Evolutionary conservation across 2,888 invertebrate species (phyloP), one percentile per base, ranked within the genome.

Genomic region (Drosophila borborema): DNA sequence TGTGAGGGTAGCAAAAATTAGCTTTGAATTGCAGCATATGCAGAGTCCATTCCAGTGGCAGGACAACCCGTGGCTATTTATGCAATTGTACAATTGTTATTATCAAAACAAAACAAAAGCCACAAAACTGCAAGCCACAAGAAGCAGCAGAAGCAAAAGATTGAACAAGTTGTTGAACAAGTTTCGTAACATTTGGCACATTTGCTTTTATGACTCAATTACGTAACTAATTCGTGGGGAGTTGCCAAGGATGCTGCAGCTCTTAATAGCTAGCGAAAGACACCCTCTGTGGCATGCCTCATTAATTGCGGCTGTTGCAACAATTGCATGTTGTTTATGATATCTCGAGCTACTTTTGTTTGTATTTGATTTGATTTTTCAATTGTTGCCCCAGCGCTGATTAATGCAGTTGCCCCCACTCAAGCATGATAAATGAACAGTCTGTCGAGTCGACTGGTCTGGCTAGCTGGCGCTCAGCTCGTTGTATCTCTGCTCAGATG

Each of bases 171-270:
- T 67, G 41, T 64, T 51, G 16, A 46, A 61, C 64, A 71, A 71
- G 64, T 86, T 85, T 88, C 53, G 49, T 82, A 88, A 67, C 90
- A 91, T 90, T 91, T 91, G 92, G 92, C 92, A 92, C 92, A 92
- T 92, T 92, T 91, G 93, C 87, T 91, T 92, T 92, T 92, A 92
- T 91, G 84, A 91, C 89, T 85, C 92, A 92, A 92, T 92, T 92
- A 92, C 80, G 86, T 83, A 79, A 83, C 86, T 90, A 91, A 91
- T 91, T 91, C 87, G 88, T 82, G 91, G 91, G 90, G 88, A 76
- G 81, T 38, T 23, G 16, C 6, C 40, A 7, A 56, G 40, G 41
- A 12, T 61, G 8, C 28, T 53, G 56, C 68, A 54, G 64, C 80
- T 82, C 65, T 74, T 61, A 16, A 28, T 12, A 38, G 16, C 14